A percentile compares a stretch with the other conserved stretches of the same genome.
Evolutionary conservation across 2,888 invertebrate species (phyloP).

Genomic region (Dolichomitus sp.): DNA sequence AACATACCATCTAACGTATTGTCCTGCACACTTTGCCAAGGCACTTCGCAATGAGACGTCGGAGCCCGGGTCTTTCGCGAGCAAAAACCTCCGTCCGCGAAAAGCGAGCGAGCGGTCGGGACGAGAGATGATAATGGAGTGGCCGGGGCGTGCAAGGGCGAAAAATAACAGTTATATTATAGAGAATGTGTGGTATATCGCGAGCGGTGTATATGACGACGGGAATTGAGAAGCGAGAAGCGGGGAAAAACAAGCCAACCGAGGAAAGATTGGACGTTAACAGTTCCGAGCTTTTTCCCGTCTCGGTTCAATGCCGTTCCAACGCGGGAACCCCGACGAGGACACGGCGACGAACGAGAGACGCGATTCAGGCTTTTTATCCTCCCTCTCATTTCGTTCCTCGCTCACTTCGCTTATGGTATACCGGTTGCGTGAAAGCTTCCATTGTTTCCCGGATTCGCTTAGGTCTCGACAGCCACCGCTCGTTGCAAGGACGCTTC

Average conservation of each 20-base stretch:
- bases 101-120: slow-evolving; percentile 56
- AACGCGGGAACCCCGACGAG: slow-evolving; percentile 61
- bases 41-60: slow-evolving; percentile 76
- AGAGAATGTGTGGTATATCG: slow-evolving; percentile 27
- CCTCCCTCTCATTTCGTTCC: slow-evolving; percentile 38
- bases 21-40: slow-evolving; percentile 79
- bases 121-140: slow-evolving; percentile 69
- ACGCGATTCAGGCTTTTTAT: slow-evolving; percentile 65
- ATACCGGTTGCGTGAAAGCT: slow-evolving; percentile 69
- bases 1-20: slow-evolving; percentile 82
- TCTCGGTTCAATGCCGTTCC: slow-evolving; percentile 71
- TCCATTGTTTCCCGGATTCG: slow-evolving; percentile 70
- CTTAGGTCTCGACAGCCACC: slow-evolving; percentile 49
- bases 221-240: slow-evolving; percentile 73
- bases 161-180: slow-evolving; percentile 83
- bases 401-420: slow-evolving; percentile 57
- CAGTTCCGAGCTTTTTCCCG: slow-evolving; percentile 78
- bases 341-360: slow-evolving; percentile 66
- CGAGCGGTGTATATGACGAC: slow-evolving; percentile 73
- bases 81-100: slow-evolving; percentile 62
- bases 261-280: slow-evolving; percentile 81
- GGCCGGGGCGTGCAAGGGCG: slow-evolving; percentile 71
- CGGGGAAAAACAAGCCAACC: slow-evolving; percentile 78
- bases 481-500: slow-evolving; percentile 39
- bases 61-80: slow-evolving; percentile 46